Evolutionary conservation across 2,888 invertebrate species (phyloP).

Genomic region (Plemyria rubiginata): DNA sequence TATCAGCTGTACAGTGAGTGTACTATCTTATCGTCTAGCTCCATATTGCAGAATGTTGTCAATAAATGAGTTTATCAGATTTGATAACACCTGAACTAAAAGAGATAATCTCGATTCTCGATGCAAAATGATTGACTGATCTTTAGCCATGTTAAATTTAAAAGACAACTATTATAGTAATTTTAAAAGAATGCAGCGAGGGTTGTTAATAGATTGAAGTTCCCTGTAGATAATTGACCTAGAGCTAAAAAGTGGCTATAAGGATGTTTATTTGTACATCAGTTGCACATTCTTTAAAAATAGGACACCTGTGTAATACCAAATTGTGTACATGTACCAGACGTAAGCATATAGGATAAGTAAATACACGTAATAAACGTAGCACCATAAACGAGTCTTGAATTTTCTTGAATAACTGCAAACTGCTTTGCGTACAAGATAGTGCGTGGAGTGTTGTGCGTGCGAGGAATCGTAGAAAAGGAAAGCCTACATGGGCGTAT

Average conservation of each 20-base stretch:
- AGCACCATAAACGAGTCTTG: too few species aligned
- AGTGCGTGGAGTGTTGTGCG: constrained; percentile 39
- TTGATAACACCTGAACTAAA: constrained; percentile 36
- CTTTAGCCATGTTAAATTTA: background rate
- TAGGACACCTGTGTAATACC: too few species aligned
- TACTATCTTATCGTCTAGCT: constrained; percentile 27
- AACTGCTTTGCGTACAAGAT: constrained; percentile 13
- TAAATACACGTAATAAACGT: too few species aligned
- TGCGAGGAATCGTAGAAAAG: constrained; percentile 34
- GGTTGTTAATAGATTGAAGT: too few species aligned
- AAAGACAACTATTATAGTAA: background rate
- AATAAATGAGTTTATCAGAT: constrained; percentile 42
- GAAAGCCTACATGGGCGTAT: constrained; percentile 39
- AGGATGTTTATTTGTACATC: too few species aligned
- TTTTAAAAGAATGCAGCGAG: too few species aligned
- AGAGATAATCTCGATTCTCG: constrained; percentile 36
- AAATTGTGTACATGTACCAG: too few species aligned
- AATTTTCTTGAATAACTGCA: too few species aligned
- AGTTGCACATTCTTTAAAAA: too few species aligned
- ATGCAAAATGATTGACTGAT: background rate
- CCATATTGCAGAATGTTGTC: constrained; percentile 31
- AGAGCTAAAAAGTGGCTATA: too few species aligned
- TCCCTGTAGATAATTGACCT: too few species aligned
- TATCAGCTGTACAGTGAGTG: constrained; percentile 21
- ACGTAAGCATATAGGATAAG: too few species aligned